phyloP scores from a whole-genome alignment of 1,140 invertebrate genomes.

The Eumaeus atala region DNA sequence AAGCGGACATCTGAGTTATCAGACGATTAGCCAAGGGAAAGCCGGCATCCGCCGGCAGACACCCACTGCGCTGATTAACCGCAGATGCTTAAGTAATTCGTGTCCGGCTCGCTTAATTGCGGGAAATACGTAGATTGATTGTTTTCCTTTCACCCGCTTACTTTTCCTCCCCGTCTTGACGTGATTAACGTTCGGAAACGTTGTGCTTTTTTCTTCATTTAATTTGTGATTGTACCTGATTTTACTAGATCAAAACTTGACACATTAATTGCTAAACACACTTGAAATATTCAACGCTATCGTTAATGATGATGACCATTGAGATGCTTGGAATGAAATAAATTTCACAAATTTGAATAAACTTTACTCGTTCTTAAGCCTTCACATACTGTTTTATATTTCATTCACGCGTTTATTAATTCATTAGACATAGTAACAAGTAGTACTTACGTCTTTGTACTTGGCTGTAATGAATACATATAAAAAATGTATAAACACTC shows the following conservation, averaged over 20 bases:
- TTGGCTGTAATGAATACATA: too few relatives aligned
- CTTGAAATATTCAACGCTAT: too few relatives aligned
- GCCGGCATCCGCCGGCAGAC: conserved; percentile 34
- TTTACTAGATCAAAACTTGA: neutral
- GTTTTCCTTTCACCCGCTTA: conserved; percentile 57
- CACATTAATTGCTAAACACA: too few relatives aligned
- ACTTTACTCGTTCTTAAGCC: too few relatives aligned
- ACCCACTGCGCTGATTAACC: conserved; percentile 42
- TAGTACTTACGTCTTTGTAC: too few relatives aligned
- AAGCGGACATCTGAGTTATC: conserved; percentile 31
- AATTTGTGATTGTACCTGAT: conserved; percentile 10
- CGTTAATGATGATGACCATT: too few relatives aligned
- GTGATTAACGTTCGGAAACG: conserved; percentile 20
- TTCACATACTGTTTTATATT: too few relatives aligned
- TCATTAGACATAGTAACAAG: too few relatives aligned
- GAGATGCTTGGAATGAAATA: too few relatives aligned
- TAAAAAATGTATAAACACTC: too few relatives aligned
- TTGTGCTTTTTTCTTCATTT: neutral
- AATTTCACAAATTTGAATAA: too few relatives aligned
- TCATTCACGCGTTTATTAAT: too few relatives aligned
- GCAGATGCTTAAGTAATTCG: conserved; percentile 56
- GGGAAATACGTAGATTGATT: conserved; percentile 66
- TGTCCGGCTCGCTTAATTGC: conserved; percentile 56
- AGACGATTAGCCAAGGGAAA: conserved; percentile 31
- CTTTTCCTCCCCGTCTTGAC: conserved; percentile 36